A percentile compares a stretch with the other conserved stretches of the same genome.
Evolutionary conservation across 2,113 vertebrate species (phyloP).

Genomic region (Bambusicola thoracicus): DNA sequence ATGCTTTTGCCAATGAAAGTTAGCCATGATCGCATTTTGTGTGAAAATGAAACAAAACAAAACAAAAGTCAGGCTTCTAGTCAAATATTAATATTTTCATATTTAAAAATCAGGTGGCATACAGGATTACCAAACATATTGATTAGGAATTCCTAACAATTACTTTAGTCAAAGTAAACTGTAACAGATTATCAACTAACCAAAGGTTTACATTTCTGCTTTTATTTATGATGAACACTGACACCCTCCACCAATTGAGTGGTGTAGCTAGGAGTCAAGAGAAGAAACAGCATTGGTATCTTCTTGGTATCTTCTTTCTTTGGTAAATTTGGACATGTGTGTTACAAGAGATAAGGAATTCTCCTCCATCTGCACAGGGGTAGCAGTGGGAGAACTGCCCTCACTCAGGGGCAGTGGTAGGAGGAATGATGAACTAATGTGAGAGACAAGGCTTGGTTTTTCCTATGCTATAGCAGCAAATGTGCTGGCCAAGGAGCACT

Average conservation of each 20-base stretch:
- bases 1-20: not conserved
- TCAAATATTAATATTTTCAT: not conserved
- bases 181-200: not conserved
- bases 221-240: not conserved
- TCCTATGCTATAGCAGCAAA: not conserved
- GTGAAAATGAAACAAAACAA: not conserved
- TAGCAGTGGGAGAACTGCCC: not conserved
- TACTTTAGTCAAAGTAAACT: not conserved
- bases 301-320: not conserved
- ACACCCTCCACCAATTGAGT: not conserved
- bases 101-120: not conserved
- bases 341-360: not conserved
- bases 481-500: not conserved
- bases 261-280: not conserved
- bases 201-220: not conserved
- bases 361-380: not conserved
- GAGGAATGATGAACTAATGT: not conserved
- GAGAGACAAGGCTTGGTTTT: not conserved
- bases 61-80: fast-evolving
- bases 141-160: not conserved
- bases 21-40: not conserved
- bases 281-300: not conserved
- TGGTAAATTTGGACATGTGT: not conserved
- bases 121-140: not conserved
- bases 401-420: not conserved